Evolutionary conservation across 2,888 invertebrate species (phyloP), one percentile per base, ranked within the genome.

Genomic region (Hyposoter didymator): DNA sequence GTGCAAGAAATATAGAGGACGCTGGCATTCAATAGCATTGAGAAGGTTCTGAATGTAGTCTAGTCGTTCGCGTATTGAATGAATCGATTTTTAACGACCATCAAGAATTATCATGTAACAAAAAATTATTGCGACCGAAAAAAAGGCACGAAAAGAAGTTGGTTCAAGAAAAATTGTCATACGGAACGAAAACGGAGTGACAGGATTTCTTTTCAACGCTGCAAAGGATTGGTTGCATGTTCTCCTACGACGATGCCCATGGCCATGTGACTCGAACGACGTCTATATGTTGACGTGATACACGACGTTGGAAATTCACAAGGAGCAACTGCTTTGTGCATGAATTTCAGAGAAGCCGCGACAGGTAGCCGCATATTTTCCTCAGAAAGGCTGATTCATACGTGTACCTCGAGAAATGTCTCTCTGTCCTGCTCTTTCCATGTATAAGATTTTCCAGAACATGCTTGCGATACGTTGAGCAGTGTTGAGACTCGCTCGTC

Each of bases 351-450:
- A 70, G 45, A 64, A 55, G 69, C 64, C 39, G 52, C 39, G 82
- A 82, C 82, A 82, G 78, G 64, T 75, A 55, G 78, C 78, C 64
- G 82, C 84, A 78, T 78, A 85, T 84, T 74, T 59, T 72, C 69
- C 28, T 70, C 64, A 75, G 69, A 78, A 62, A 55, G 64, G 82
- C 78, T 78, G 82, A 78, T 69, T 82, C 82, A 70, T 70, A 69
- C 55, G 39, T 47, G 62, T 67, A 59, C 62, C 47, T 69, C 73
- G 78, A 84, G 67, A 82, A 62, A 81, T 74, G 66, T 76, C 10
- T 52, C 55, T 52, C 12, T 69, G n/a, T 49, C 59, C 62, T 17
- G 62, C 59, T 76, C 64, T 76, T 35, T 66, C 49, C 43, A 49
- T 22, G 14, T 78, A n/a, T 5, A n/a, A 22, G 12, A 39, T 22